These are phyloP conservation scores for Steromphala cineraria DNA, from an alignment of 2,888 invertebrate species.

Conservation along the genomic window DNA sequence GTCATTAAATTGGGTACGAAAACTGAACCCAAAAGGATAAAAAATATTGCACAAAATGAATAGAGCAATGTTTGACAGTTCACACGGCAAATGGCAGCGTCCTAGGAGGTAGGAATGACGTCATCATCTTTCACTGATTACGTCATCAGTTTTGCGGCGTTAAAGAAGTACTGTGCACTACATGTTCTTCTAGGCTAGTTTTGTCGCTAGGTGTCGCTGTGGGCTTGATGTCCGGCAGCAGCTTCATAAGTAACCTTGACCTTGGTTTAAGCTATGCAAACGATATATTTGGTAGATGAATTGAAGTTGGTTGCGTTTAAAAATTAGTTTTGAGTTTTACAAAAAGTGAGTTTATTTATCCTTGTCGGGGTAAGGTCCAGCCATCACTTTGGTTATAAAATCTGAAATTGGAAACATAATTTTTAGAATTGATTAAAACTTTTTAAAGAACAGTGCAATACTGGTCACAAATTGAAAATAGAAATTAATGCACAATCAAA, in stretches of 20 bases:
- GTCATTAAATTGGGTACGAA: neutral
- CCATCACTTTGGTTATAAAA: neutral
- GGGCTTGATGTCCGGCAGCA: neutral
- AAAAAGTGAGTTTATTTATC: neutral
- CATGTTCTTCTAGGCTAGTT: neutral
- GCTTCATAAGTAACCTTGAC: neutral
- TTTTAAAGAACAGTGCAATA: neutral
- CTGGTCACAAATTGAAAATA: no score
- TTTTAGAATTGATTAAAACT: neutral
- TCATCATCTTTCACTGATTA: neutral
- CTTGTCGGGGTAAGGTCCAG: neutral
- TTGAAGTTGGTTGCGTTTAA: neutral
- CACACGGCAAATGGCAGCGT: neutral
- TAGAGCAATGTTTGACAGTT: neutral
- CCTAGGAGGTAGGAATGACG: neutral
- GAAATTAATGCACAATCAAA: no score
- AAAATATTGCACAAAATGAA: slow-evolving; percentile 9
- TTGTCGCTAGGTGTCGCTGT: neutral
- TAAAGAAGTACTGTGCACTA: neutral
- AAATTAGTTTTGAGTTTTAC: neutral
- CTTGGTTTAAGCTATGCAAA: neutral
- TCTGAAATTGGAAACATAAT: neutral
- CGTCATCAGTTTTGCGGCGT: neutral
- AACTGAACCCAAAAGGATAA: neutral
- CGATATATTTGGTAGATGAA: slow-evolving; percentile 1